These are phyloP conservation scores for Kryptolebias marmoratus DNA, from an alignment of 2,113 vertebrate species.

Conservation along the genomic window DNA sequence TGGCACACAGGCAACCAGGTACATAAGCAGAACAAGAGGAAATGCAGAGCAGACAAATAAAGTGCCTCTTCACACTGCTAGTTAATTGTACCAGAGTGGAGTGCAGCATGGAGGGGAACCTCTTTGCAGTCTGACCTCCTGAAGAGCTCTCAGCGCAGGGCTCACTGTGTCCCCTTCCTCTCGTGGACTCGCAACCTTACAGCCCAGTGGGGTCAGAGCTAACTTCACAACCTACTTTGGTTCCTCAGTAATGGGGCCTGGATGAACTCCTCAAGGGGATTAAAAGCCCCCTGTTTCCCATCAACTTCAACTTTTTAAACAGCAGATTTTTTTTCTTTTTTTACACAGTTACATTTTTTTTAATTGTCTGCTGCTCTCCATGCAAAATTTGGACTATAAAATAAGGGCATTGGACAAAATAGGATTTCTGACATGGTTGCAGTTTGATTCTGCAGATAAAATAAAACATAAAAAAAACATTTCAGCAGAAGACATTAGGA, in stretches of 20 bases:
- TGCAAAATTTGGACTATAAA: not conserved
- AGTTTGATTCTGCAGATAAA: not conserved
- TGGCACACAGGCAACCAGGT: conserved; percentile 3
- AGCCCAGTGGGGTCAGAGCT: conserved; percentile 57
- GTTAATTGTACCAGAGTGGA: conserved; percentile 70
- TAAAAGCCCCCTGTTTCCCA: conserved; percentile 70
- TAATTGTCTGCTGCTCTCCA: not conserved
- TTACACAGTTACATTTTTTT: conserved; percentile 11
- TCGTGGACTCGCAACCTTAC: conserved; percentile 59
- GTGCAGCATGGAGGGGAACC: conserved; percentile 55
- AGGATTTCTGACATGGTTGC: too few relatives aligned
- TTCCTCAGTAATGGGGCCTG: conserved; percentile 74
- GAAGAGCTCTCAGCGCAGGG: conserved; percentile 69
- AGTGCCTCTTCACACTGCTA: conserved; percentile 73
- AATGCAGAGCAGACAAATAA: conserved; percentile 65
- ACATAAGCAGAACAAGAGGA: conserved; percentile 18
- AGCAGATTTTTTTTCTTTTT: not conserved
- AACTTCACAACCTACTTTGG: conserved; percentile 64
- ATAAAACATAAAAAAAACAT: too few relatives aligned
- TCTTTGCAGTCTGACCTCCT: conserved; percentile 61
- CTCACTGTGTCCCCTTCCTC: conserved; percentile 61
- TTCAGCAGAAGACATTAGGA: too few relatives aligned
- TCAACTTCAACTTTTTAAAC: conserved; percentile 47
- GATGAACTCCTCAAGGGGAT: conserved; percentile 80
- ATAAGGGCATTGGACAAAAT: too few relatives aligned